A percentile compares a stretch with the other conserved stretches of the same genome.
Conservation (phyloP, 2,888 invertebrate species). For the Rhagonycha lutea region DNA sequence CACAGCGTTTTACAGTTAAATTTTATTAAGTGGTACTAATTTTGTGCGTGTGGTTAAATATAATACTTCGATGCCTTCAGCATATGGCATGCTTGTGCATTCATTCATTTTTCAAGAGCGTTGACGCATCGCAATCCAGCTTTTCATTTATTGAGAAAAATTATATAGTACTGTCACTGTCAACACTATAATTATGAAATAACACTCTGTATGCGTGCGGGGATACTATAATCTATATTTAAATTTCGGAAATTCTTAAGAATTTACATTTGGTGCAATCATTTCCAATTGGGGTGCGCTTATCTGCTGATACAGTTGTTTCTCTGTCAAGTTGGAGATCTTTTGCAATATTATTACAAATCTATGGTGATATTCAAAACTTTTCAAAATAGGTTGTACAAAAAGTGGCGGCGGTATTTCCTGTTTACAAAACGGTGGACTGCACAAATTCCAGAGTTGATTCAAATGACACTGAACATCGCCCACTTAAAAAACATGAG, state of each 20-base stretch:
- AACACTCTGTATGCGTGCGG: background rate
- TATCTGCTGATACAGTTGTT: too few relatives aligned
- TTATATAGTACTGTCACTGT: background rate
- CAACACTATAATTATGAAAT: background rate
- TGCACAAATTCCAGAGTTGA: slow-evolving; percentile 12
- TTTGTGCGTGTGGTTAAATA: background rate
- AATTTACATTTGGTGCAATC: background rate
- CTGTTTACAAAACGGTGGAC: slow-evolving; percentile 22
- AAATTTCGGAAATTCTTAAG: background rate
- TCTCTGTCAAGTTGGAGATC: background rate
- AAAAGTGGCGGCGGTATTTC: slow-evolving; percentile 9
- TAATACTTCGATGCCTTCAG: background rate
- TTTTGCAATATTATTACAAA: background rate
- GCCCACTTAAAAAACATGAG: slow-evolving; percentile 9
- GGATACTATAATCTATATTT: background rate
- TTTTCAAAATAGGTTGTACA: background rate
- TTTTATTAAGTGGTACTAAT: background rate
- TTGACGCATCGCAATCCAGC: background rate
- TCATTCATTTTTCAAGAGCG: background rate
- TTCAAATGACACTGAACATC: slow-evolving; percentile 7
- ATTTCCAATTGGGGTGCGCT: too few relatives aligned
- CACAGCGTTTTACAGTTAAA: background rate
- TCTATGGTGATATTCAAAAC: background rate
- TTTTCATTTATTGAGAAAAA: background rate
- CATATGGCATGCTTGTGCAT: background rate